phyloP scores from a whole-genome alignment of 2,113 vertebrate genomes.

The Noturus placidus region DNA sequence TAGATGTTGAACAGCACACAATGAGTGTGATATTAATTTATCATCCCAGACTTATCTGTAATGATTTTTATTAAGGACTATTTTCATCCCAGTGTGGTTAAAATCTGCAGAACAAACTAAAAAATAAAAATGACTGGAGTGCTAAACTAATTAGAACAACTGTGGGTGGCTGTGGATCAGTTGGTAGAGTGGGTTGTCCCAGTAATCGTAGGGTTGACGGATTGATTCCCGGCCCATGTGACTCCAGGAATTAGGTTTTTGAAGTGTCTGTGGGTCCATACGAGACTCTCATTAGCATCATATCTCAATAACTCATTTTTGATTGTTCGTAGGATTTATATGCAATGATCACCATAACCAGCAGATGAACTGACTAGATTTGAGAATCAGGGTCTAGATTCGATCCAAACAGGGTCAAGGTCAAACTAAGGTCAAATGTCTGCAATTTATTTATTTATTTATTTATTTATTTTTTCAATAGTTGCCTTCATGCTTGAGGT shows the following conservation, averaged over 20 bases:
- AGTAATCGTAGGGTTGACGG: no score
- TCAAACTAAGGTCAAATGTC: background rate
- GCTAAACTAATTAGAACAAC: background rate
- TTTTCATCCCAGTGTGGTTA: background rate
- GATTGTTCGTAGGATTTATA: no score
- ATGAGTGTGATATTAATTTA: background rate
- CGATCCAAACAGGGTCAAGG: background rate
- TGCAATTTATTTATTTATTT: background rate
- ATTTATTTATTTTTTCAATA: no score
- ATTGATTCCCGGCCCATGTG: no score
- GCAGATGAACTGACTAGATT: background rate
- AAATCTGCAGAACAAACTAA: background rate
- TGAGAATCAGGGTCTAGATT: no score
- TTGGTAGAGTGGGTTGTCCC: no score
- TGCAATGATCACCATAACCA: no score
- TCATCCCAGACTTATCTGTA: background rate
- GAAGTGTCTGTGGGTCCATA: background rate
- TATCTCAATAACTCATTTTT: background rate
- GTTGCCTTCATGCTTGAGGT: background rate
- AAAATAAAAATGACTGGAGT: background rate
- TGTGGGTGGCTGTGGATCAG: no score
- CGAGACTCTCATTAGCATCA: background rate
- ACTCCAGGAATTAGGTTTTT: background rate
- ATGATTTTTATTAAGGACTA: background rate
- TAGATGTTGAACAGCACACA: background rate